Percentiles rank a stretch among this genome's conserved stretches.
Conservation (phyloP, 1,140 invertebrate genomes). For the Coptotermes formosanus region DNA sequence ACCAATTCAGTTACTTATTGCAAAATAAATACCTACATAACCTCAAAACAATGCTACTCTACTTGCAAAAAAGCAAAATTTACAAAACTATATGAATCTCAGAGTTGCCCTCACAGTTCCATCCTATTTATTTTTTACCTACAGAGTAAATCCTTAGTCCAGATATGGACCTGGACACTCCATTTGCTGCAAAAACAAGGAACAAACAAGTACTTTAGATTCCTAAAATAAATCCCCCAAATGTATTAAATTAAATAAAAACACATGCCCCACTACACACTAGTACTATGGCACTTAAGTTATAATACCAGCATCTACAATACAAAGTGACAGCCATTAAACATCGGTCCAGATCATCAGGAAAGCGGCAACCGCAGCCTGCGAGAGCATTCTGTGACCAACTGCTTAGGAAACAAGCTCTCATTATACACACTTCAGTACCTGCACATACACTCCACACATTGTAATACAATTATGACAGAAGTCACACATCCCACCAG, state of each 20-base stretch:
- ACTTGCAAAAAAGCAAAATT: neutral
- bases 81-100: neutral
- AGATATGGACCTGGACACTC: conserved; percentile 48
- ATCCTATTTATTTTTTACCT: conserved; percentile 43
- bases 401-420: too few species aligned
- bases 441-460: too few species aligned
- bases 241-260: neutral
- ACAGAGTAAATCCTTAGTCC: conserved; percentile 50
- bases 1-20: neutral
- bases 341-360: too few species aligned
- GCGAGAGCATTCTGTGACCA: too few species aligned
- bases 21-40: neutral
- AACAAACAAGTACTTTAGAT: conserved; percentile 36
- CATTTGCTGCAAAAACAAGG: conserved; percentile 48
- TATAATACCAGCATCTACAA: neutral
- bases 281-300: neutral
- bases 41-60: neutral
- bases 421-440: too few species aligned
- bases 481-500: too few species aligned
- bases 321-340: neutral
- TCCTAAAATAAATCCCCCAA: conserved; percentile 25
- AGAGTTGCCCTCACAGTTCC: conserved; percentile 23
- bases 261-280: neutral
- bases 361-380: too few species aligned
- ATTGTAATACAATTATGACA: too few species aligned